Evolutionary conservation across 2,888 invertebrate genomes (phyloP).

Genomic region (Vesta saturnalis): DNA sequence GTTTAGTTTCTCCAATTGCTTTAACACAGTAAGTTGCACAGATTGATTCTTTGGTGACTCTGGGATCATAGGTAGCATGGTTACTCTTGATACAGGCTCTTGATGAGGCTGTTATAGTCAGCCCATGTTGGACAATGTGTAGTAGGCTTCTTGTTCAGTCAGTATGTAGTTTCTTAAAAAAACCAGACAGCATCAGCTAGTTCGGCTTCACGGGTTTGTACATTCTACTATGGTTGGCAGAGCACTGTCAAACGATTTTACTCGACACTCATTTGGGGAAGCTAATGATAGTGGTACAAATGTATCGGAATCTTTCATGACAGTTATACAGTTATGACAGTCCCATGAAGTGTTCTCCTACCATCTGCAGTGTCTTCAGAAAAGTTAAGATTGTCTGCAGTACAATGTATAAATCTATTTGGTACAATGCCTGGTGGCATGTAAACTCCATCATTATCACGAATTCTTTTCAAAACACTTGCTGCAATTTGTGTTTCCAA

Average conservation of each 20-base stretch:
- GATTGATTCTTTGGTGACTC: slow-evolving; percentile 6
- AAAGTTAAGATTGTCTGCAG: slow-evolving; percentile 1
- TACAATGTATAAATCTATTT: not conserved
- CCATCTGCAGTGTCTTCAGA: slow-evolving; percentile 3
- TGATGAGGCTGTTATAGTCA: too few species aligned
- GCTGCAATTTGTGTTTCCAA: not conserved
- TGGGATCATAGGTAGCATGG: not conserved
- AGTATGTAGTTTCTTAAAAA: too few species aligned
- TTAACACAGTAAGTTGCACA: not conserved
- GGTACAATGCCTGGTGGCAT: too few species aligned
- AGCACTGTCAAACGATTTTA: not conserved
- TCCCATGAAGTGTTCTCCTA: not conserved
- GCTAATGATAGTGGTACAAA: too few species aligned
- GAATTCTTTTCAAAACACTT: not conserved
- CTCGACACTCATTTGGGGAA: not conserved
- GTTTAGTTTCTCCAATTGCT: slow-evolving; percentile 3
- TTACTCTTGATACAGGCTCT: slow-evolving; percentile 15
- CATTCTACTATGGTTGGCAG: not conserved
- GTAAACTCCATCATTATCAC: too few species aligned
- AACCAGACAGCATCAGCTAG: too few species aligned
- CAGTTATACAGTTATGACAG: not conserved
- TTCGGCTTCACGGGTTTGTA: too few species aligned
- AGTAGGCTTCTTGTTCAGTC: too few species aligned
- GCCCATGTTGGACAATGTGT: too few species aligned
- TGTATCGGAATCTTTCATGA: not conserved